phyloP scores from a whole-genome alignment of 64 coral and sea anemone genomes.

The Dendronephthya gigantea region DNA sequence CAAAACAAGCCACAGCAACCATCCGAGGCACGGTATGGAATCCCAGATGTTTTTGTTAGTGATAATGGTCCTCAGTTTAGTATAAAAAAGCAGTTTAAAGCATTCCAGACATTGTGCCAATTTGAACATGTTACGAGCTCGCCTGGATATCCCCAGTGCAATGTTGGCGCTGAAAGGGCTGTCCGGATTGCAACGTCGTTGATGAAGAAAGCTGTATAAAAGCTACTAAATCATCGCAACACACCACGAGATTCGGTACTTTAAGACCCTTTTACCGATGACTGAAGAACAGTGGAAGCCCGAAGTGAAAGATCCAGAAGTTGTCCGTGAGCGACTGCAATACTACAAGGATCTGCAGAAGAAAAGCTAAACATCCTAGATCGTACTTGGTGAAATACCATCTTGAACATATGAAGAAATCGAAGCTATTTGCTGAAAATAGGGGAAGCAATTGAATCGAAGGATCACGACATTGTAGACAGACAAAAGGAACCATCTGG shows the following conservation, averaged over 20 bases:
- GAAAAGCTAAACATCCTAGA: conserved; percentile 24
- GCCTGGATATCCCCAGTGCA: conserved; percentile 21
- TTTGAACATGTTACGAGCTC: conserved; percentile 8
- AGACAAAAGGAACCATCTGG: too few species aligned
- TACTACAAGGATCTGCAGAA: not conserved
- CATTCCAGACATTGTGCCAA: too few species aligned
- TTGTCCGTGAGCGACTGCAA: not conserved
- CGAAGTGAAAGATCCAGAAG: not conserved
- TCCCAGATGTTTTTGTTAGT: too few species aligned
- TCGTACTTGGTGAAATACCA: conserved; percentile 10
- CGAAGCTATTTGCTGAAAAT: not conserved
- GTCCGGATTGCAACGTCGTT: conserved; percentile 29
- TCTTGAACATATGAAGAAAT: not conserved
- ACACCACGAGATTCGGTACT: not conserved
- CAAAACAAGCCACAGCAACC: too few species aligned
- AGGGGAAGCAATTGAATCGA: not conserved
- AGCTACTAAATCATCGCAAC: conserved; percentile 8
- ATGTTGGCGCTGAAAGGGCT: conserved; percentile 28
- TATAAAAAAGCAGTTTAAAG: too few species aligned
- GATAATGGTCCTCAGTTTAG: too few species aligned
- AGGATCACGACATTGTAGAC: too few species aligned
- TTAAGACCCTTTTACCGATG: conserved; percentile 14
- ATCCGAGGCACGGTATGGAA: too few species aligned
- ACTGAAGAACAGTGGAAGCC: not conserved
- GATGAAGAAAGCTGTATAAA: conserved; percentile 16